Base-by-base conservation (phyloP, 2,797 vertebrate genomes). In the Micromesistius poutassou region DNA sequence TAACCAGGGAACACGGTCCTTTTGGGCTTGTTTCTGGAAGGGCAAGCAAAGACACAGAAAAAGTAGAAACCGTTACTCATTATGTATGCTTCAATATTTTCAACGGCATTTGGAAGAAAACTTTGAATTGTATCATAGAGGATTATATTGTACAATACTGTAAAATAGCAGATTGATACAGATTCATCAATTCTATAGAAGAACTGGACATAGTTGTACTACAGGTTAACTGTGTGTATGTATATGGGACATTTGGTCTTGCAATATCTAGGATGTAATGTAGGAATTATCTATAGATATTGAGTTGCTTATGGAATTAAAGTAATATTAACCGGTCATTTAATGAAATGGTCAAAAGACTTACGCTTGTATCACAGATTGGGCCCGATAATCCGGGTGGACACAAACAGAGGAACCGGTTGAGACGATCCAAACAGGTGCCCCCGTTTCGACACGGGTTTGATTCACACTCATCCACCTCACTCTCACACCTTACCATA, bases 381-480 rank as follows among this genome's bases (percentile, higher is more conserved):
- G 92, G 93, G 4, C 97, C 97, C 0, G 92, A 96, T 91, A 94
- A 99, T 78, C 94, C 95, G 22, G 93, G 81, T 0, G 88, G 93
- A 79, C 97, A 99, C 85, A 95, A 73, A 50, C 97, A 99, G 73
- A 95, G 90, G 40, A 94, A 96, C 74, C 87, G 91, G 87, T 96
- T 96, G 50, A 94, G 93, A 0, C 93, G 92, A 78, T 94, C 94
- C 83, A 93, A 91, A 89, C 97, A 99, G 5, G 96, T 95, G 0
- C 96, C 97, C 0, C 97, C 97, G 0, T 98, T 97, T 83, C 91
- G 93, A 88, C 97, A 99, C 0, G 97, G 97, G 85, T 94, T 97
- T 0, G 95, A 95, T 0, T 91, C 91, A 31, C 97, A 99, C 78
- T 97, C 94, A 1, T 95, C 87, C 0, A 94, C 82, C 55, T 96